Conservation (phyloP, 1,140 invertebrate species). For the Brachionus calyciflorus region DNA sequence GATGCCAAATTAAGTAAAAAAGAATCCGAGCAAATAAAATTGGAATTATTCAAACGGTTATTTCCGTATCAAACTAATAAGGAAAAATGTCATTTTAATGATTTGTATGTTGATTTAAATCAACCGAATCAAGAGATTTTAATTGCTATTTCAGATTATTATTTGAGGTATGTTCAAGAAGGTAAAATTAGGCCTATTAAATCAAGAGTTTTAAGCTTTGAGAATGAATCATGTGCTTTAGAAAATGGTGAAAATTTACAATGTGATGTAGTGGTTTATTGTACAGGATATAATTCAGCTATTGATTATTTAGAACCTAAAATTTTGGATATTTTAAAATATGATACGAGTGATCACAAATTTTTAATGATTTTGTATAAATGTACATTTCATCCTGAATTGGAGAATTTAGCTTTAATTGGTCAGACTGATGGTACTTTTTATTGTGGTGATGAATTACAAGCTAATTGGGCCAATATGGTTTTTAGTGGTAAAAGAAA, state of each 20-base stretch:
- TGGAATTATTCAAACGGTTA: neutral
- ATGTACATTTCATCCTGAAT: slow-evolving; percentile 1
- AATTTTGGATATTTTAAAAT: slow-evolving; percentile 1
- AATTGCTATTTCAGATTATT: slow-evolving; percentile 27
- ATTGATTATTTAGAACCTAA: neutral
- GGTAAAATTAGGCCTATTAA: neutral
- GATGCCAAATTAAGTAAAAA: neutral
- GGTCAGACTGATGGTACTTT: slow-evolving; percentile 9
- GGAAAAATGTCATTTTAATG: neutral
- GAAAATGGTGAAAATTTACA: neutral
- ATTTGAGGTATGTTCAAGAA: neutral
- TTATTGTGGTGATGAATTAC: slow-evolving; percentile 13
- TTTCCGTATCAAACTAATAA: neutral
- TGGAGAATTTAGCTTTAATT: slow-evolving; percentile 20
- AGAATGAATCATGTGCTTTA: neutral
- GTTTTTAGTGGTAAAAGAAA: slow-evolving; percentile 19
- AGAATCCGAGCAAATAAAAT: neutral
- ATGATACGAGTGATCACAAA: neutral
- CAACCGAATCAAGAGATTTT: neutral
- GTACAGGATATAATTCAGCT: slow-evolving; percentile 34
- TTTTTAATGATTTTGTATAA: slow-evolving; percentile 22
- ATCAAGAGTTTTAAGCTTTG: neutral
- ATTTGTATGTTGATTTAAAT: neutral
- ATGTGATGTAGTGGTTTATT: slow-evolving; percentile 2
- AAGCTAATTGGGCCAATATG: slow-evolving; percentile 22